phyloP scores from a whole-genome alignment of 2,113 vertebrate genomes.

The Muntiacus muntjak region DNA sequence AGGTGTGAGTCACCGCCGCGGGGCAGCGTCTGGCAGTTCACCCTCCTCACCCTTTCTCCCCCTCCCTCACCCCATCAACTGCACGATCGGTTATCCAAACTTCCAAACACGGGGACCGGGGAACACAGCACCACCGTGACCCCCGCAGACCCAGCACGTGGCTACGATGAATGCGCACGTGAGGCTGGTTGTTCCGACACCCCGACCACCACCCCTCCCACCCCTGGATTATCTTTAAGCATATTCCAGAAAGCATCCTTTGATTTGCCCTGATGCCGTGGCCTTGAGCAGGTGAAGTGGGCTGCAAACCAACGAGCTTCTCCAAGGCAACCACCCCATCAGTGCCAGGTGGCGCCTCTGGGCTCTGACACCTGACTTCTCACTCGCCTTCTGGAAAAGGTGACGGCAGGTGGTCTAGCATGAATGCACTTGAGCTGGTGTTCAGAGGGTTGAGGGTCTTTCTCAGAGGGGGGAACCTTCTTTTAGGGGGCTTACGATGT shows the following conservation, averaged over 20 bases:
- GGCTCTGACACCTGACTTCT: neutral
- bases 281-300: neutral
- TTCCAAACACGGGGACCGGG: fast-evolving
- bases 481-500: too few species aligned
- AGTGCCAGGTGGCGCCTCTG: fast-evolving
- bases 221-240: neutral
- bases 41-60: neutral
- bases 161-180: fast-evolving
- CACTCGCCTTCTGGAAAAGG: neutral
- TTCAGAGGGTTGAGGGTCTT: neutral
- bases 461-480: neutral
- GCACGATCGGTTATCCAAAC: neutral
- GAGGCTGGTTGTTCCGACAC: fast-evolving
- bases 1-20: fast-evolving
- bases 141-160: fast-evolving
- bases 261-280: neutral
- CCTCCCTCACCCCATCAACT: neutral
- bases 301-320: fast-evolving
- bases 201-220: fast-evolving
- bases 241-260: neutral
- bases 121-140: fast-evolving
- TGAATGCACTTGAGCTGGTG: neutral
- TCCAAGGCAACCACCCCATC: neutral
- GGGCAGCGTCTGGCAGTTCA: fast-evolving
- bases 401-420: neutral